Base-by-base conservation (phyloP, 2,113 vertebrate species). In the Halcyon malimbica region DNA sequence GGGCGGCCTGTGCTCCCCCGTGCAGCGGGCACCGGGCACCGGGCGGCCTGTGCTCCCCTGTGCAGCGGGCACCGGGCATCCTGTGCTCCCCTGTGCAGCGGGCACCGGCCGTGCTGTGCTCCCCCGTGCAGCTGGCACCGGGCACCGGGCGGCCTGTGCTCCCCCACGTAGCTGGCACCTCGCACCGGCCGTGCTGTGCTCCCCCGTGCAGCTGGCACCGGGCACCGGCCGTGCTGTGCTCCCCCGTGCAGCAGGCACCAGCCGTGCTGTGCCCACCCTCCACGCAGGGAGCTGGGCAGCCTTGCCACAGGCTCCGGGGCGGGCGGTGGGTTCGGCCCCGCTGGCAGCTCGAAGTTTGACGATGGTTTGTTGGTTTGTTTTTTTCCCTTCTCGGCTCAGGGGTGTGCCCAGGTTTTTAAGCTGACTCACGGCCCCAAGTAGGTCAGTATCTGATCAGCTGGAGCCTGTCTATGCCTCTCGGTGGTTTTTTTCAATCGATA, bases 371-470 rank as follows among this genome's bases (percentile, higher is more conserved):
- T 24, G 15, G 14, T 25, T 17, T 33, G 24, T 39, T 39, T 57
- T 24, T 59, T n/a, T 33, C 16, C 21, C 41, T 80, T 56, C 41
- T 13, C 28, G 17, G 68, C 63, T 46, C 33, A 35, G 71, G 57
- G 85, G 6, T 50, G 91, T 15, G 76, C 67, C 67, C 35, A n/a
- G 41, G 23, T 60, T 67, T 60, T 81, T 21, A 15, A 83, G 93
- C 93, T 77, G 92, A 73, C 56, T 88, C 92, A 70, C 88, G 44
- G 92, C 89, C 83, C 68, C 79, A 21, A n/a, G 77, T 44, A 37
- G 76, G 96, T 70, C 92, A 42, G 68, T 6, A 10, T 10, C 83
- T 62, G 91, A 75, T 39, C 13, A 15, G 83, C 83, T 31, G 86
- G 31, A n/a, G 91, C 83, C 82, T 39, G 37, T 4, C 41, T 16